These are phyloP conservation scores for Chunga burmeisteri DNA, from an alignment of 2,113 vertebrate genomes.

Conservation along the genomic window DNA sequence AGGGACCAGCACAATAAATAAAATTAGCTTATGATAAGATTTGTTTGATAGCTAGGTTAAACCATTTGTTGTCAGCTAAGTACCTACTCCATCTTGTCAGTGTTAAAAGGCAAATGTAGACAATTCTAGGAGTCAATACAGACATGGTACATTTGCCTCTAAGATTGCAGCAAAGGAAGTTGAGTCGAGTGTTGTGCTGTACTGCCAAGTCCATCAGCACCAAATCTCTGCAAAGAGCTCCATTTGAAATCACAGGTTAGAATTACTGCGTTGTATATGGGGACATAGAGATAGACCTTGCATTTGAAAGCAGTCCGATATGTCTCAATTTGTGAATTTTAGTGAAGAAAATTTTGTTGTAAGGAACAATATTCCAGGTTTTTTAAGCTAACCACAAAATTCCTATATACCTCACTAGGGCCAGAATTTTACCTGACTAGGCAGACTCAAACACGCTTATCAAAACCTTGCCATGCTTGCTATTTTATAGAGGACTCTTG, in stretches of 20 bases:
- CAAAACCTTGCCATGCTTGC: not conserved
- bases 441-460: not conserved
- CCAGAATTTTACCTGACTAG: not conserved
- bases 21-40: slow-evolving; percentile 5
- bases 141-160: not conserved
- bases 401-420: accelerated
- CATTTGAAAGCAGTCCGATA: not conserved
- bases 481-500: not conserved
- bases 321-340: not conserved
- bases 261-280: not conserved
- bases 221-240: not conserved
- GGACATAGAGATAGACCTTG: not conserved
- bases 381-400: not conserved
- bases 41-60: not conserved
- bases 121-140: not conserved
- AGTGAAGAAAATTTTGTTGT: not conserved
- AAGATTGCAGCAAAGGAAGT: not conserved
- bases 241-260: not conserved
- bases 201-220: not conserved
- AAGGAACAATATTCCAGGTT: not conserved
- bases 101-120: not conserved
- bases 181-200: not conserved
- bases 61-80: not conserved
- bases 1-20: not conserved
- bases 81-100: not conserved